phyloP scores from a whole-genome alignment of 1,140 invertebrate species.

The Papilio machaon region DNA sequence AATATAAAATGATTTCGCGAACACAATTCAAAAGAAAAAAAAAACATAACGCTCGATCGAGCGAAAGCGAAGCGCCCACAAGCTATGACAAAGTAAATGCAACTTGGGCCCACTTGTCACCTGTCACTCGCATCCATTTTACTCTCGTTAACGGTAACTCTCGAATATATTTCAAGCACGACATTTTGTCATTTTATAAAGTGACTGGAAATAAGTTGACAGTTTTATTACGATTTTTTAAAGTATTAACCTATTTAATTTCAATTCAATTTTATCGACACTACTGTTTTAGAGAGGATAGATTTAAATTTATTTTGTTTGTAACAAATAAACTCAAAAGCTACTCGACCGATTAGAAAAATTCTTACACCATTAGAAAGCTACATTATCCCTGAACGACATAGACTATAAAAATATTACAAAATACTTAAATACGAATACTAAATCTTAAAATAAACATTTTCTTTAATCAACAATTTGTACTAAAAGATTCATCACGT shows the following conservation, averaged over 20 bases:
- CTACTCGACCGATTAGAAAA: neutral
- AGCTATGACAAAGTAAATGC: constrained; percentile 35
- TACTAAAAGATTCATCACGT: neutral
- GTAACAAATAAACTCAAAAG: neutral
- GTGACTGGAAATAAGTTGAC: neutral
- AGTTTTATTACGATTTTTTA: neutral
- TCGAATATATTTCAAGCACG: constrained; percentile 33
- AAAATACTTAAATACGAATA: no score
- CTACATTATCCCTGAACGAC: neutral
- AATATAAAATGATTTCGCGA: constrained; percentile 31
- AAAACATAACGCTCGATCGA: constrained; percentile 7
- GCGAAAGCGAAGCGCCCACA: constrained; percentile 36
- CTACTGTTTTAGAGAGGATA: neutral
- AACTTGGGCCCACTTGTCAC: constrained; percentile 31
- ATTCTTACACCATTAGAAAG: neutral
- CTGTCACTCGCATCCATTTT: constrained; percentile 38
- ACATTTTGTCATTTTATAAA: constrained; percentile 31
- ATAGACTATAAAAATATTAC: neutral
- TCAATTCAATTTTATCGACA: neutral
- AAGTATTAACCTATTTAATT: neutral
- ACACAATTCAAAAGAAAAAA: constrained; percentile 1
- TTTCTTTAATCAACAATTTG: no score
- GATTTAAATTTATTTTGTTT: neutral
- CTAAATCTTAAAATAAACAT: no score
- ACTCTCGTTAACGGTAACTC: constrained; percentile 38